These are phyloP conservation scores for Sisyra terminalis DNA, from an alignment of 2,888 invertebrate species.

Conservation along the genomic window DNA sequence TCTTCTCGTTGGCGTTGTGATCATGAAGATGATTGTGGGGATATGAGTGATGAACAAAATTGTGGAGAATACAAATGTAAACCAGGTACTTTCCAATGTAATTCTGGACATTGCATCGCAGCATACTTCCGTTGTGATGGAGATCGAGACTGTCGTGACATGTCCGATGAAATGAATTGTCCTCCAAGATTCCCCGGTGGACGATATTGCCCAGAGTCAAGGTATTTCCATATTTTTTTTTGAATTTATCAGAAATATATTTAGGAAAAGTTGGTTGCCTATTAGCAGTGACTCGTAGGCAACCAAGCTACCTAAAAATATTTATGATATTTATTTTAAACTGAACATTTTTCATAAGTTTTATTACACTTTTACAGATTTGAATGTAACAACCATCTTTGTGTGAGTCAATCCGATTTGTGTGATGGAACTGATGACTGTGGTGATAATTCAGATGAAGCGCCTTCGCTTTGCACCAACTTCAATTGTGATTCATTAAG, in stretches of 20 bases:
- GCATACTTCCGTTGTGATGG: slow-evolving; percentile 80
- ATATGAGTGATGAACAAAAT: slow-evolving; percentile 76
- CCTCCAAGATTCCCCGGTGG: slow-evolving; percentile 78
- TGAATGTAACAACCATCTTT: slow-evolving; percentile 84
- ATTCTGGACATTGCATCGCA: slow-evolving; percentile 85
- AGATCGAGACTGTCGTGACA: slow-evolving; percentile 73
- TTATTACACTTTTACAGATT: slow-evolving; percentile 35
- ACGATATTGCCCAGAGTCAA: slow-evolving; percentile 71
- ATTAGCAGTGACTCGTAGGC: too few relatives aligned
- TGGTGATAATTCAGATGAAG: slow-evolving; percentile 82
- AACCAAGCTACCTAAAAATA: too few relatives aligned
- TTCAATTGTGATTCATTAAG: slow-evolving; percentile 72
- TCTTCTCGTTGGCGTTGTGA: slow-evolving; percentile 89
- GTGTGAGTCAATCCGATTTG: slow-evolving; percentile 74
- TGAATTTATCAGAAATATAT: too few relatives aligned
- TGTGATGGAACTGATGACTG: slow-evolving; percentile 92
- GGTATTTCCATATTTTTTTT: slow-evolving; percentile 20
- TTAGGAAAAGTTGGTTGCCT: too few relatives aligned
- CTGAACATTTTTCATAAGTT: not conserved
- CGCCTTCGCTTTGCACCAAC: slow-evolving; percentile 59
- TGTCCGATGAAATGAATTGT: slow-evolving; percentile 81
- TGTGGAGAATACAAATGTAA: slow-evolving; percentile 76
- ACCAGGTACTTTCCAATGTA: slow-evolving; percentile 82
- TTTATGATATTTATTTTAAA: too few relatives aligned
- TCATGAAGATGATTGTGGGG: slow-evolving; percentile 92